Percentiles rank a stretch among this genome's conserved stretches.
These are phyloP conservation scores for Neolamprologus longior DNA, from an alignment of 2,113 vertebrate species.

Conservation along the genomic window DNA sequence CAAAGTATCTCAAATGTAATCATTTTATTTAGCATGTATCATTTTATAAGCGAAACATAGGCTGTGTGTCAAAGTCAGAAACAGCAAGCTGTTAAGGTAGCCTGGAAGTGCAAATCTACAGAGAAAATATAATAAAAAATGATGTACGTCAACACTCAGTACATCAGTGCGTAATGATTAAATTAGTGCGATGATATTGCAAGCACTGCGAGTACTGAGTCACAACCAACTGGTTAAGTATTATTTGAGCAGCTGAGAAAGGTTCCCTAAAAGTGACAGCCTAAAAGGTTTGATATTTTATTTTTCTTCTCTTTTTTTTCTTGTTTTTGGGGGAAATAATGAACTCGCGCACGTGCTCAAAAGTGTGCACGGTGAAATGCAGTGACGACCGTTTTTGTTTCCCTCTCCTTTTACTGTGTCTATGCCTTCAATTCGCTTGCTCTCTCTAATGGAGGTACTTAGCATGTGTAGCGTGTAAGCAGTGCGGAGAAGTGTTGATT, in stretches of 20 bases:
- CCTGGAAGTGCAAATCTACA: not conserved
- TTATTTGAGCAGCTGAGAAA: not conserved
- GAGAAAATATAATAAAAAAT: not conserved
- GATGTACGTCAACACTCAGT: not conserved
- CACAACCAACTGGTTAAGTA: not conserved
- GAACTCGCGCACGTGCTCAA: not conserved
- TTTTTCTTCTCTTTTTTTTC: not conserved
- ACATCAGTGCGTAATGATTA: not conserved
- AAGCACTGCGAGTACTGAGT: not conserved
- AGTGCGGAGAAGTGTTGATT: slow-evolving; percentile 57
- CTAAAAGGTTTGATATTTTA: not conserved
- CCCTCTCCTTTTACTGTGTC: not conserved
- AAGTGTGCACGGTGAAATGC: not conserved
- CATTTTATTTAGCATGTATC: not conserved
- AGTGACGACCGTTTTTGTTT: not conserved
- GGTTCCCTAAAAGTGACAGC: not conserved
- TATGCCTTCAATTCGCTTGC: not conserved
- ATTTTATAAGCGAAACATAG: not conserved
- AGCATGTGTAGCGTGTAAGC: slow-evolving; percentile 57
- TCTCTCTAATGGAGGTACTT: slow-evolving; percentile 44
- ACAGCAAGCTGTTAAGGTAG: not conserved
- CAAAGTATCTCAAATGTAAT: not conserved
- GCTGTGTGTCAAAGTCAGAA: not conserved
- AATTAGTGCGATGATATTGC: not conserved
- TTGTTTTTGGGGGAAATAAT: not conserved